Evolutionary conservation across 2,797 vertebrate genomes (phyloP).

Genomic region (Mergus octosetaceus): DNA sequence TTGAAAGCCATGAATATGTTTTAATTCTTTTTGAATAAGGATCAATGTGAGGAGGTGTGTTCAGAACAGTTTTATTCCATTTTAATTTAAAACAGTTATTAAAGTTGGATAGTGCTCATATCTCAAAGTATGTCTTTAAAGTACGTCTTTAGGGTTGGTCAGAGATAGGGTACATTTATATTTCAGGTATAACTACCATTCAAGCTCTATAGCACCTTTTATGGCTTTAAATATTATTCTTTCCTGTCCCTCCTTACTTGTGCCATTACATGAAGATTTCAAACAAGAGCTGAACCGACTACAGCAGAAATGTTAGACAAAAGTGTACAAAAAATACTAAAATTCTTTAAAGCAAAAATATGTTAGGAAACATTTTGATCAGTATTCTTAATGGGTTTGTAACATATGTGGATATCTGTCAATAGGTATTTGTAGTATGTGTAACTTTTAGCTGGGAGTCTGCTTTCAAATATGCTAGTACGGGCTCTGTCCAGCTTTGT

Average conservation of each 20-base stretch:
- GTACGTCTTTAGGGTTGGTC: neutral
- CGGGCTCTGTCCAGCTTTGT: too few relatives aligned
- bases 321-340: neutral
- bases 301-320: neutral
- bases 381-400: neutral
- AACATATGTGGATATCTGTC: neutral
- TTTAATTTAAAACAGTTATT: slow-evolving; percentile 26
- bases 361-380: neutral
- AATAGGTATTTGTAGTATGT: neutral
- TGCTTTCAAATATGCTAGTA: neutral
- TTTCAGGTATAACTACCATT: neutral
- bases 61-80: neutral
- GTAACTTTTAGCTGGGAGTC: neutral
- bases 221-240: neutral
- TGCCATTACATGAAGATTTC: neutral
- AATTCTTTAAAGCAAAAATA: neutral
- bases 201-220: neutral
- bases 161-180: neutral
- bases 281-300: neutral
- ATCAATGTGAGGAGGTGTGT: neutral
- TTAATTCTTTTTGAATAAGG: slow-evolving; percentile 25
- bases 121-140: neutral
- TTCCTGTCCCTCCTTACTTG: neutral
- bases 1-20: slow-evolving; percentile 19
- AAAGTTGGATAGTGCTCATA: neutral